A percentile compares a stretch with the other conserved stretches of the same genome.
These are phyloP conservation scores for Nasonia giraulti DNA, from an alignment of 1,140 invertebrate genomes.

Conservation along the genomic window DNA sequence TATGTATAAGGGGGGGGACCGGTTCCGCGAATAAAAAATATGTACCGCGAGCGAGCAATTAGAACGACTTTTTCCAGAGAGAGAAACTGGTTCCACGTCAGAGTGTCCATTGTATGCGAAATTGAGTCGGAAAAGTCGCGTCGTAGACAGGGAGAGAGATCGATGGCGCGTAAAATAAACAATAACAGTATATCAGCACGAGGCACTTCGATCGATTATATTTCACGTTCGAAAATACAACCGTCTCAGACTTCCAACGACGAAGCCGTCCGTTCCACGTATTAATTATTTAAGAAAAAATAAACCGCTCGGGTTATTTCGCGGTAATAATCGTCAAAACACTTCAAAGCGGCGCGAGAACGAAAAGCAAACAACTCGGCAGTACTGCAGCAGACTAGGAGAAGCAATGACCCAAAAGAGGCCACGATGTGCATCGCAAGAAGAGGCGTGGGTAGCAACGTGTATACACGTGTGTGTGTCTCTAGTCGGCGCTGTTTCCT, in stretches of 20 bases:
- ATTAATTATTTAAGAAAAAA: too few relatives aligned
- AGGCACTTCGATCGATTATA: neutral
- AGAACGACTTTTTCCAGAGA: neutral
- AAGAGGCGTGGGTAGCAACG: neutral
- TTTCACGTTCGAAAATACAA: neutral
- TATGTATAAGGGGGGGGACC: neutral
- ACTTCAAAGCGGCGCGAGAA: too few relatives aligned
- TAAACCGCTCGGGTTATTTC: too few relatives aligned
- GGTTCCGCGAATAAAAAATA: neutral
- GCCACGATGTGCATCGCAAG: neutral
- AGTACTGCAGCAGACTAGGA: too few relatives aligned
- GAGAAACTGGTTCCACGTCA: neutral
- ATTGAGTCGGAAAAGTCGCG: neutral
- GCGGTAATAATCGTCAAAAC: too few relatives aligned
- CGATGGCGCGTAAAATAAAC: too few relatives aligned
- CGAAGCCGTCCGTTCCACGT: too few relatives aligned
- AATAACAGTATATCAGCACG: neutral
- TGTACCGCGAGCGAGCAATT: neutral
- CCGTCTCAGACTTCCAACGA: too few relatives aligned
- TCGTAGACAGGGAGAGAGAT: too few relatives aligned
- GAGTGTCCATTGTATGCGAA: neutral
- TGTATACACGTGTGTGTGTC: neutral
- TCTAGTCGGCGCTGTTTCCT: neutral
- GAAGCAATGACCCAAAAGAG: neutral
- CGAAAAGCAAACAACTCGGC: too few relatives aligned